Conservation (phyloP, 2,888 invertebrate species). For the Perizoma affinitatum region DNA sequence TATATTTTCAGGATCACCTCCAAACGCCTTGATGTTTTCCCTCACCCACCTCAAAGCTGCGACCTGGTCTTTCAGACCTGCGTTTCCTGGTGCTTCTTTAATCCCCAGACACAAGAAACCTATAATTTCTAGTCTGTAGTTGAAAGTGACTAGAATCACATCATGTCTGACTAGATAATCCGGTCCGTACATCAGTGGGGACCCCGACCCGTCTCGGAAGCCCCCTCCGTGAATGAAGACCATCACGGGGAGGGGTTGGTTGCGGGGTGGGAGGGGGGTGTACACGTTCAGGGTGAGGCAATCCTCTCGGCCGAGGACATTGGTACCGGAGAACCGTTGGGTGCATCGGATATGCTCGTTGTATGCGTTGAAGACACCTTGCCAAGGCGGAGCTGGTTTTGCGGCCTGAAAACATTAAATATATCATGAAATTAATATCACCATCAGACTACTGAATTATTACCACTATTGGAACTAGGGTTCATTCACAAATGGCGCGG, state of each 20-base stretch:
- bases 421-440: not conserved
- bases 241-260: slow-evolving; percentile 64
- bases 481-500: too few relatives aligned
- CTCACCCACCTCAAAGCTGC: slow-evolving; percentile 69
- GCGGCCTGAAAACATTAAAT: slow-evolving; percentile 56
- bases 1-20: slow-evolving; percentile 70
- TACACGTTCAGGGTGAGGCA: slow-evolving; percentile 72
- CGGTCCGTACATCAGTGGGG: slow-evolving; percentile 69
- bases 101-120: slow-evolving; percentile 73
- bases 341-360: slow-evolving; percentile 67
- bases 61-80: slow-evolving; percentile 74
- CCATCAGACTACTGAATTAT: too few relatives aligned
- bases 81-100: slow-evolving; percentile 72
- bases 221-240: slow-evolving; percentile 77
- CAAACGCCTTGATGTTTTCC: slow-evolving; percentile 64
- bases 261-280: slow-evolving; percentile 50
- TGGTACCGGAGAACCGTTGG: slow-evolving; percentile 59
- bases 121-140: slow-evolving; percentile 72
- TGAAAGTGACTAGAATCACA: slow-evolving; percentile 70
- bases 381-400: slow-evolving; percentile 57
- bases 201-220: slow-evolving; percentile 69
- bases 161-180: slow-evolving; percentile 63
- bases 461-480: too few relatives aligned
- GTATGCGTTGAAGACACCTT: slow-evolving; percentile 58
- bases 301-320: slow-evolving; percentile 62